Evolutionary conservation across 2,888 invertebrate species (phyloP).

Genomic region (Flexamia atlantica): DNA sequence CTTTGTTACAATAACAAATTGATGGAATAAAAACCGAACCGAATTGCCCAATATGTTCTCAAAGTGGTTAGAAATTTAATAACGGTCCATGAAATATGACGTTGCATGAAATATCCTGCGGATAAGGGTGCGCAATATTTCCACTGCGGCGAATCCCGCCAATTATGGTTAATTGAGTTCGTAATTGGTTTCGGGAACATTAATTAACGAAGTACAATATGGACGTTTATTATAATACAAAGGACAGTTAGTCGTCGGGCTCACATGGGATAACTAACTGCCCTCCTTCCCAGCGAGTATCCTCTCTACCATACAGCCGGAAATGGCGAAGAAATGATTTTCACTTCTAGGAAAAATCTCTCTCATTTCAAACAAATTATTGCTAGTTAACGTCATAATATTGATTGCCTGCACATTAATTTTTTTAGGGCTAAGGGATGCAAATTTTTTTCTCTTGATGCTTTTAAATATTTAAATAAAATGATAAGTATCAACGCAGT

Average conservation of each 20-base stretch:
- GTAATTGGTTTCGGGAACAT: slow-evolving; percentile 31
- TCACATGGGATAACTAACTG: slow-evolving; percentile 2
- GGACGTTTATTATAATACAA: slow-evolving; percentile 31
- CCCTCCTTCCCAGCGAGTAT: background rate
- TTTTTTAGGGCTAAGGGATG: too few relatives aligned
- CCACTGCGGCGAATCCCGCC: slow-evolving; percentile 19
- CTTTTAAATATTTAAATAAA: too few relatives aligned
- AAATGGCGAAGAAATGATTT: background rate
- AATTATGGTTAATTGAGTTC: slow-evolving; percentile 31
- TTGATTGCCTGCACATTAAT: too few relatives aligned
- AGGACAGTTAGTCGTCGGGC: slow-evolving; percentile 2
- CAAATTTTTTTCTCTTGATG: too few relatives aligned
- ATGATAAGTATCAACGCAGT: too few relatives aligned
- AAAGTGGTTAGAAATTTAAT: background rate
- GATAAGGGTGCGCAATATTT: slow-evolving; percentile 11
- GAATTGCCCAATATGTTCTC: background rate
- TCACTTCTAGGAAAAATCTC: too few relatives aligned
- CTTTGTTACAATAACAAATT: too few relatives aligned
- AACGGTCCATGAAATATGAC: slow-evolving; percentile 16
- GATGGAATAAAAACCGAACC: background rate
- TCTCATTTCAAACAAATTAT: too few relatives aligned
- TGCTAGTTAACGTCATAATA: too few relatives aligned
- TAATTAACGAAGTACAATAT: slow-evolving; percentile 27
- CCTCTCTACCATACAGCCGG: background rate
- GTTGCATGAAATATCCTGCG: slow-evolving; percentile 17